phyloP scores from a whole-genome alignment of 1,140 invertebrate genomes.

The Drosophila lacertosa region DNA sequence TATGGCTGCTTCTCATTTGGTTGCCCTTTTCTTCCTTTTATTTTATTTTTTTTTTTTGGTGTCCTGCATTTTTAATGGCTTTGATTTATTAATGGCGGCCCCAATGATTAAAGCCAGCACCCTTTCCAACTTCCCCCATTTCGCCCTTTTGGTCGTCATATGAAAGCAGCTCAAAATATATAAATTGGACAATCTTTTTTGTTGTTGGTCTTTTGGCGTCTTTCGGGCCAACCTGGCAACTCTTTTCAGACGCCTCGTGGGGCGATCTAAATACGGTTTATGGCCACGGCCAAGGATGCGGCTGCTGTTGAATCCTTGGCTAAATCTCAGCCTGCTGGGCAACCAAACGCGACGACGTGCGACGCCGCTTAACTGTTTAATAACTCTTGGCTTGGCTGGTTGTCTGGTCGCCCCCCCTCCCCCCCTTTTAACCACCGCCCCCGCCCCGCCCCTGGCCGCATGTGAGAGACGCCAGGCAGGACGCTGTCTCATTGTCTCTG shows the following conservation, averaged over 20 bases:
- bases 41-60: constrained; percentile 48
- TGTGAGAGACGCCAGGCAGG: constrained; percentile 26
- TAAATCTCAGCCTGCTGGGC: constrained; percentile 63
- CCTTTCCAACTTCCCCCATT: neutral
- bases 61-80: constrained; percentile 83
- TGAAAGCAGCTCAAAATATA: constrained; percentile 60
- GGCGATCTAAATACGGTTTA: constrained; percentile 52
- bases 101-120: constrained; percentile 77
- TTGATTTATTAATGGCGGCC: constrained; percentile 84
- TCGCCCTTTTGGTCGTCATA: constrained; percentile 8
- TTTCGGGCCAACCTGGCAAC: constrained; percentile 66
- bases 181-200: constrained; percentile 65
- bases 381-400: constrained; percentile 65
- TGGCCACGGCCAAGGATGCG: constrained; percentile 27
- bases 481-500: constrained; percentile 73
- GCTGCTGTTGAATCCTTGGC: constrained; percentile 11
- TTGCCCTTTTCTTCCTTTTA: constrained; percentile 41
- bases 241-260: constrained; percentile 45
- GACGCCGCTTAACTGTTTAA: constrained; percentile 80
- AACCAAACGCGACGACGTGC: constrained; percentile 73
- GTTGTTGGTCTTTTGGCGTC: too few relatives aligned
- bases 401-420: constrained; percentile 20
- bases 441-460: neutral
- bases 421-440: neutral
- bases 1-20: constrained; percentile 29